These are phyloP conservation scores for Helarctos malayanus DNA, from an alignment of 2,797 vertebrate species.

Conservation along the genomic window DNA sequence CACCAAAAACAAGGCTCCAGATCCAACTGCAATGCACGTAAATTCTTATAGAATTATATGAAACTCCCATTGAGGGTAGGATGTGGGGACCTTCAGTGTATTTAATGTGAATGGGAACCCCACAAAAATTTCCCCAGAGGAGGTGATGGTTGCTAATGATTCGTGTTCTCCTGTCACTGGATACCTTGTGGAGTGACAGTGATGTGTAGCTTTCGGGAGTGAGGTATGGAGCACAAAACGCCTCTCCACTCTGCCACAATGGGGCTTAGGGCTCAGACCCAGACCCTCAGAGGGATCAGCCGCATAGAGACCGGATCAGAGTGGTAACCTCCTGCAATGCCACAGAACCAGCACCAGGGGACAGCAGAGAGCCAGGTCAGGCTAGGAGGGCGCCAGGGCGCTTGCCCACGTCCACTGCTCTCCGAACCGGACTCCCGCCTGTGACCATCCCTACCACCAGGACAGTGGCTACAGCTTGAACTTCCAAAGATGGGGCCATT, in stretches of 20 bases:
- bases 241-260: fast-evolving
- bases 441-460: neutral
- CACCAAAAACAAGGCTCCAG: neutral
- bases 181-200: neutral
- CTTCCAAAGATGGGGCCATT: neutral
- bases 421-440: fast-evolving
- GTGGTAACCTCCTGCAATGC: neutral
- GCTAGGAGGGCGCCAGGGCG: neutral
- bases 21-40: neutral
- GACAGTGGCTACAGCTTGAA: neutral
- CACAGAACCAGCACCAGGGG: neutral
- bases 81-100: neutral
- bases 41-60: neutral
- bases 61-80: neutral
- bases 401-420: neutral
- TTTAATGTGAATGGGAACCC: neutral
- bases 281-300: too few species aligned
- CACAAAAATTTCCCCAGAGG: neutral
- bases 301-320: neutral
- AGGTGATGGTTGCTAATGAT: neutral
- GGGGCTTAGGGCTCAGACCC: neutral
- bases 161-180: neutral
- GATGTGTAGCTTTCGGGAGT: neutral
- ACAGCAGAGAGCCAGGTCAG: constrained; percentile 66
- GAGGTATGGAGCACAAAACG: neutral